phyloP scores from a whole-genome alignment of 2,888 invertebrate genomes.

The Tortrix viridana region DNA sequence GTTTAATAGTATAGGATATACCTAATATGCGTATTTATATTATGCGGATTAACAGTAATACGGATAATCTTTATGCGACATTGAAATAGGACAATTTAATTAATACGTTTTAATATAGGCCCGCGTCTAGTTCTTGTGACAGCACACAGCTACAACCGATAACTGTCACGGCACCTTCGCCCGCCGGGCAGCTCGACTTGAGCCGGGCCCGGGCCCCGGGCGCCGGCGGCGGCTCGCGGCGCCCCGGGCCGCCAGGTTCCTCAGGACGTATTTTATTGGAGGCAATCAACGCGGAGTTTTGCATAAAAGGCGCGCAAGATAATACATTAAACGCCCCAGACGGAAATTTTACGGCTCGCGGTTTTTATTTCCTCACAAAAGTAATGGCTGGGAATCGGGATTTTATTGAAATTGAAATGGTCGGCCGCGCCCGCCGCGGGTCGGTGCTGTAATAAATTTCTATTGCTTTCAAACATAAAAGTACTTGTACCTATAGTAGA shows the following conservation, averaged over 20 bases:
- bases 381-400: conserved; percentile 23
- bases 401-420: conserved; percentile 28
- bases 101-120: too few relatives aligned
- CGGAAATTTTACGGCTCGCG: conserved; percentile 34
- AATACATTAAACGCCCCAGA: conserved; percentile 30
- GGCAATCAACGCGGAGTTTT: conserved; percentile 35
- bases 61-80: too few relatives aligned
- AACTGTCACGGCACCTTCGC: too few relatives aligned
- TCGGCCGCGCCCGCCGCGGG: not conserved
- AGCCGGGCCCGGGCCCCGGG: too few relatives aligned
- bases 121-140: too few relatives aligned
- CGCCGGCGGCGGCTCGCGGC: too few relatives aligned
- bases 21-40: too few relatives aligned
- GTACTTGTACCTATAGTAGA: not conserved
- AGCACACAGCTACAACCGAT: too few relatives aligned
- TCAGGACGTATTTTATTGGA: conserved; percentile 36
- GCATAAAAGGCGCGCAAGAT: conserved; percentile 35
- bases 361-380: conserved; percentile 36
- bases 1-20: too few relatives aligned
- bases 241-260: conserved; percentile 9
- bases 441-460: not conserved
- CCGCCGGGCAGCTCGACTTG: too few relatives aligned
- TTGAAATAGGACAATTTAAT: too few relatives aligned
- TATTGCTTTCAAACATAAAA: not conserved
- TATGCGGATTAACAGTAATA: too few relatives aligned